Percentiles rank a stretch among this genome's conserved stretches.
phyloP scores from a whole-genome alignment of 2,888 invertebrate species.

The Ennomos fuscantarius region DNA sequence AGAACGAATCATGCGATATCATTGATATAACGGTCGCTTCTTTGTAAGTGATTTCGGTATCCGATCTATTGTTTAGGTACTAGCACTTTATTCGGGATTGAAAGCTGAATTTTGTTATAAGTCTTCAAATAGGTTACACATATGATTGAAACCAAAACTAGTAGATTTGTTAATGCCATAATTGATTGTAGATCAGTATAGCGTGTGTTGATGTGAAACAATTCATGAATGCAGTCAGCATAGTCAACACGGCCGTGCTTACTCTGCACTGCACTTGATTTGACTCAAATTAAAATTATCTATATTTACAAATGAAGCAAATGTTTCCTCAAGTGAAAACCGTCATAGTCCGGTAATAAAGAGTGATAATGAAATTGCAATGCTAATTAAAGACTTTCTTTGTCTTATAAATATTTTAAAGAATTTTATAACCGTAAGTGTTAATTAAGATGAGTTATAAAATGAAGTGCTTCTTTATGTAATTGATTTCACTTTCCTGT shows the following conservation, averaged over 20 bases:
- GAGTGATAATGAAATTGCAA: not conserved
- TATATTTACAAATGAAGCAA: too few relatives aligned
- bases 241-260: too few relatives aligned
- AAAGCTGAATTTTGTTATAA: not conserved
- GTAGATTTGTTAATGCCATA: too few relatives aligned
- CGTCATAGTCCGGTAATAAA: not conserved
- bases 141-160: too few relatives aligned
- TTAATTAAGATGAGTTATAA: slow-evolving; percentile 11
- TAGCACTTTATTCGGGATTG: slow-evolving; percentile 1
- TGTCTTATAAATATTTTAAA: slow-evolving; percentile 9
- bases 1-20: slow-evolving; percentile 43
- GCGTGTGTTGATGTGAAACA: too few relatives aligned
- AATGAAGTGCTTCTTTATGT: slow-evolving; percentile 6
- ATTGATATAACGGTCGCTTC: slow-evolving; percentile 45
- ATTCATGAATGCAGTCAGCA: too few relatives aligned
- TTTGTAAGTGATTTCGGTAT: slow-evolving; percentile 34
- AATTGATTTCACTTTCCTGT: slow-evolving; percentile 16
- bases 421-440: slow-evolving; percentile 3
- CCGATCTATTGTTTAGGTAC: slow-evolving; percentile 10
- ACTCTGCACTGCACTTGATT: too few relatives aligned
- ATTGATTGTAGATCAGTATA: too few relatives aligned
- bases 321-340: not conserved
- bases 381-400: slow-evolving; percentile 18
- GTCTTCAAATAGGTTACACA: too few relatives aligned
- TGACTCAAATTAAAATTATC: too few relatives aligned